Percentiles rank a stretch among this genome's conserved stretches.
Evolutionary conservation across 2,888 invertebrate species (phyloP).

Genomic region (Yponomeuta malinellus): DNA sequence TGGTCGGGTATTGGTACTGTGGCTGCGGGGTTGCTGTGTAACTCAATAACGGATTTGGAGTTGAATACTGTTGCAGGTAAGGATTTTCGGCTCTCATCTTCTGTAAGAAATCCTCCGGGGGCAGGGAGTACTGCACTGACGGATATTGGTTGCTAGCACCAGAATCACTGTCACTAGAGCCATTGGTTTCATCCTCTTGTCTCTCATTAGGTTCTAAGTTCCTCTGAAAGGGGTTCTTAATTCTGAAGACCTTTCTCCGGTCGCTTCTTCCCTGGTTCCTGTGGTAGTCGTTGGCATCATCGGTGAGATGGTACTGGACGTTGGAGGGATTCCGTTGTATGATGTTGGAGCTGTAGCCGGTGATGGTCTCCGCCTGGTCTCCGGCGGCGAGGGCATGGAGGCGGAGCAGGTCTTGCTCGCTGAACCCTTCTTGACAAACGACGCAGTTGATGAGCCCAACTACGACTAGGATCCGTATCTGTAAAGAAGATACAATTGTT

Average conservation of each 20-base stretch:
- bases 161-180: slow-evolving; percentile 43
- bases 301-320: slow-evolving; percentile 47
- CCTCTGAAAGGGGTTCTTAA: slow-evolving; percentile 64
- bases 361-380: slow-evolving; percentile 46
- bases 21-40: slow-evolving; percentile 65
- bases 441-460: slow-evolving; percentile 42
- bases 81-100: slow-evolving; percentile 61
- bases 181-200: slow-evolving; percentile 30
- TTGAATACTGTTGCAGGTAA: slow-evolving; percentile 52
- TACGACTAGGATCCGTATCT: slow-evolving; percentile 68
- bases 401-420: slow-evolving; percentile 53
- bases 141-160: slow-evolving; percentile 71
- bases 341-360: slow-evolving; percentile 48
- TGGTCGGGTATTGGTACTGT: slow-evolving; percentile 58
- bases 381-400: slow-evolving; percentile 54
- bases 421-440: slow-evolving; percentile 60
- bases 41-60: slow-evolving; percentile 48
- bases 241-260: slow-evolving; percentile 54
- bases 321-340: slow-evolving; percentile 50
- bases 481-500: slow-evolving; percentile 36
- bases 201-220: slow-evolving; percentile 42
- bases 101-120: slow-evolving; percentile 67
- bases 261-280: slow-evolving; percentile 41
- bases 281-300: slow-evolving; percentile 49
- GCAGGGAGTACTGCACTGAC: slow-evolving; percentile 64